phyloP scores from a whole-genome alignment of 2,797 vertebrate species.

The Parauchenoglanis ngamensis region DNA sequence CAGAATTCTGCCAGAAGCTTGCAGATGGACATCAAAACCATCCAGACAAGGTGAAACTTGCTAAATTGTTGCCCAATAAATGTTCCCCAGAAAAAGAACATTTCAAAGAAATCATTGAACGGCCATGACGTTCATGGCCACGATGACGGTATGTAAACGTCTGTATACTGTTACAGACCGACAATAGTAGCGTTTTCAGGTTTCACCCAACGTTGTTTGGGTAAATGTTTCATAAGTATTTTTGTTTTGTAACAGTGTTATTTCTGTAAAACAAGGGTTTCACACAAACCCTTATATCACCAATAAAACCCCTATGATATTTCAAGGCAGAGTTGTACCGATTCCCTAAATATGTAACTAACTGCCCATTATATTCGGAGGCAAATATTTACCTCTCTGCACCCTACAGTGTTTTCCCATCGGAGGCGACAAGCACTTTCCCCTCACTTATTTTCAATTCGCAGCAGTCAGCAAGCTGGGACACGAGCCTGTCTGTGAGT shows the following conservation, averaged over 20 bases:
- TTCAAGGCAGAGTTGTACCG: too few relatives aligned
- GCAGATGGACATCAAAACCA: too few relatives aligned
- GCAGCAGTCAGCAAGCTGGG: background rate
- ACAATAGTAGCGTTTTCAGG: background rate
- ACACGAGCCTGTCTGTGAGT: background rate
- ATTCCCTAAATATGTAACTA: too few relatives aligned
- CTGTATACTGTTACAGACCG: background rate
- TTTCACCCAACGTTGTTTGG: background rate
- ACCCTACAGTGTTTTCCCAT: background rate
- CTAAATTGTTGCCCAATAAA: too few relatives aligned
- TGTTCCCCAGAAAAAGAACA: too few relatives aligned
- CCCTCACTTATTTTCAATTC: background rate
- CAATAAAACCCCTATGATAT: too few relatives aligned
- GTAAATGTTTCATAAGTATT: background rate
- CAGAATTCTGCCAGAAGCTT: too few relatives aligned
- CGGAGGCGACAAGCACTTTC: background rate
- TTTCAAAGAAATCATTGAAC: too few relatives aligned
- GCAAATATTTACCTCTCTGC: background rate
- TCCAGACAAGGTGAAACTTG: too few relatives aligned
- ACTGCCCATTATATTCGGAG: background rate
- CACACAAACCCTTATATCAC: too few relatives aligned
- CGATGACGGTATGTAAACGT: too few relatives aligned
- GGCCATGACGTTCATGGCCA: too few relatives aligned
- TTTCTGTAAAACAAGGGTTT: background rate
- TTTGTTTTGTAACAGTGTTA: background rate